A percentile compares a stretch with the other conserved stretches of the same genome.
Evolutionary conservation across 2,797 vertebrate genomes (phyloP).

Genomic region (Ctenopoma kingsleyae): DNA sequence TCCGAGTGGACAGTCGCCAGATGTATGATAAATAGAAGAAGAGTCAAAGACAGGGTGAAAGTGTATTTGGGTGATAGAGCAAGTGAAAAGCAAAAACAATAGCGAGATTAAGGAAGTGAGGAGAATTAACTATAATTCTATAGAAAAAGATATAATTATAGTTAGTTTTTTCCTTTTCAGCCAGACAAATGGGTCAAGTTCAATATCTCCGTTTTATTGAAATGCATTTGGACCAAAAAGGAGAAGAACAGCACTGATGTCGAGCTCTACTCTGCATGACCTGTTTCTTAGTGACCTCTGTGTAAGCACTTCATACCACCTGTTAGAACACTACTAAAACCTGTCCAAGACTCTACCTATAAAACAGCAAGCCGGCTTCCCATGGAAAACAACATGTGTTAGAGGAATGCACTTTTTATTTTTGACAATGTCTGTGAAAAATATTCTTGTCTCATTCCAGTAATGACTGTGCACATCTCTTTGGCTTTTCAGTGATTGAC

Average conservation of each 20-base stretch:
- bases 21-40: conserved; percentile 46
- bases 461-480: conserved; percentile 37
- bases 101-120: conserved; percentile 21
- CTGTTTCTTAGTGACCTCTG: conserved; percentile 54
- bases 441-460: conserved; percentile 29
- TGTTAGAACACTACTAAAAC: conserved; percentile 77
- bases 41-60: conserved; percentile 1
- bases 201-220: conserved; percentile 40
- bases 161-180: not conserved
- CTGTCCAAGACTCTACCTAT: conserved; percentile 65
- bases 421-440: conserved; percentile 48
- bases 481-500: conserved; percentile 75
- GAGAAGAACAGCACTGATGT: conserved; percentile 64
- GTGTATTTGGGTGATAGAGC: conserved; percentile 24
- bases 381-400: conserved; percentile 70
- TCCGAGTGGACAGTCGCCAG: conserved; percentile 43
- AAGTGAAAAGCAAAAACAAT: conserved; percentile 11
- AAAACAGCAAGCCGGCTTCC: conserved; percentile 69
- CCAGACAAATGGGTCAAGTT: conserved; percentile 27
- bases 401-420: conserved; percentile 49
- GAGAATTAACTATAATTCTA: conserved; percentile 45
- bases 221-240: conserved; percentile 61
- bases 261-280: conserved; percentile 63
- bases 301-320: conserved; percentile 65
- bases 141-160: conserved; percentile 12